Conservation (phyloP, 2,797 vertebrate genomes). For the Orientallactaga sibirica region DNA sequence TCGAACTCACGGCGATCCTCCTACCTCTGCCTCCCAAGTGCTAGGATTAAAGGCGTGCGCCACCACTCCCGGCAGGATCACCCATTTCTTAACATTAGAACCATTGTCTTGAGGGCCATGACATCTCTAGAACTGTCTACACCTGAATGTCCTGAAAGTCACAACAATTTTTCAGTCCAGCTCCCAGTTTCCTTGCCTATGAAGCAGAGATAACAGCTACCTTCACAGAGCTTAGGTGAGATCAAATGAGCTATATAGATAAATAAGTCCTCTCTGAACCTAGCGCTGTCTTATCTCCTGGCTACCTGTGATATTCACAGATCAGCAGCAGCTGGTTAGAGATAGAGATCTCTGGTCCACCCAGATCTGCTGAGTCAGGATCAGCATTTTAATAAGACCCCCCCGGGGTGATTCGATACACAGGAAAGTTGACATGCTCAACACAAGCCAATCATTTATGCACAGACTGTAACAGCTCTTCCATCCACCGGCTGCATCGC, state of each 20-base stretch:
- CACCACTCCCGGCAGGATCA: too few relatives aligned
- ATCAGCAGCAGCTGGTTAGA: background rate
- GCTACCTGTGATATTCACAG: background rate
- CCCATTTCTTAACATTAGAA: background rate
- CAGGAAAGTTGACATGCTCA: background rate
- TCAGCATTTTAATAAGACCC: background rate
- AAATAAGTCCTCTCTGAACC: background rate
- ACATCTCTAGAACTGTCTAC: background rate
- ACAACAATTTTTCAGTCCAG: conserved; percentile 15
- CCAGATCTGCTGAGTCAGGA: background rate
- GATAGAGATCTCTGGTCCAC: background rate
- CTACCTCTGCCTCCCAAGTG: too few relatives aligned
- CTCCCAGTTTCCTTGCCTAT: background rate
- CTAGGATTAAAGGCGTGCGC: too few relatives aligned
- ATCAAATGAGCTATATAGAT: background rate
- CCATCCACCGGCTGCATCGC: background rate
- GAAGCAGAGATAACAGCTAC: conserved; percentile 7
- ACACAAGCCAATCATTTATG: background rate
- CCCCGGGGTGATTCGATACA: background rate
- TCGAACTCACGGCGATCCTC: too few relatives aligned
- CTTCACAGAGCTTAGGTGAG: background rate
- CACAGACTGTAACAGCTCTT: background rate
- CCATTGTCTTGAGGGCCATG: background rate
- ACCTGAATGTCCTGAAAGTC: background rate
- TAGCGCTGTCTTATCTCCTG: background rate